Conservation (phyloP, 2,888 invertebrate genomes). For the Drosophila rubida region DNA sequence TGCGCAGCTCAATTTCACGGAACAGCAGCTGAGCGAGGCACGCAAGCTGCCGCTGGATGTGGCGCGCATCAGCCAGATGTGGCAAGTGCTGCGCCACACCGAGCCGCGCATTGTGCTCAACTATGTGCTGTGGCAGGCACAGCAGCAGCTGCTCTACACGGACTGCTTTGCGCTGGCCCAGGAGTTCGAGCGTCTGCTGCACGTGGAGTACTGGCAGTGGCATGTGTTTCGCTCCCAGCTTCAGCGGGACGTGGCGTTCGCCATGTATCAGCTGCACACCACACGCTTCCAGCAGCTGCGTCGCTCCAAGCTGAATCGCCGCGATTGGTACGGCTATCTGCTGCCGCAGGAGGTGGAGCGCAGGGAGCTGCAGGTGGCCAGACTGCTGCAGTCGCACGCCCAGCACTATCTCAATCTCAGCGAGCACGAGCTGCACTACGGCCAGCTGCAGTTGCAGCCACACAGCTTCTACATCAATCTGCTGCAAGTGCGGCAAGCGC, state of each 20-base stretch:
- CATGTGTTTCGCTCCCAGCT: conserved; percentile 62
- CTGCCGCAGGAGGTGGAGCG: conserved; percentile 64
- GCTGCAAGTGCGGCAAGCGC: conserved; percentile 61
- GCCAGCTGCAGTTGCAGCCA: conserved; percentile 23
- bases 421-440: conserved; percentile 52
- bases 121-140: conserved; percentile 81
- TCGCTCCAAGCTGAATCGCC: conserved; percentile 54
- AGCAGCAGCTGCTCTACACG: conserved; percentile 54
- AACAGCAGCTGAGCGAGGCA: conserved; percentile 58
- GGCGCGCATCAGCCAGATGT: conserved; percentile 55
- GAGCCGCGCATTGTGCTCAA: conserved; percentile 79
- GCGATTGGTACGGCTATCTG: conserved; percentile 76
- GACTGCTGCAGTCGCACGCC: conserved; percentile 72
- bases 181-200: conserved; percentile 79
- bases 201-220: conserved; percentile 83
- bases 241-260: conserved; percentile 77
- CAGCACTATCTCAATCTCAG: conserved; percentile 66
- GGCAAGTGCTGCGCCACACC: conserved; percentile 62
- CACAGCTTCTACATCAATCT: conserved; percentile 69
- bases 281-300: conserved; percentile 81
- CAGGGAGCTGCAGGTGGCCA: conserved; percentile 78
- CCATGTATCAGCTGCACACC: conserved; percentile 78
- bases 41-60: conserved; percentile 72
- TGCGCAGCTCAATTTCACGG: conserved; percentile 64
- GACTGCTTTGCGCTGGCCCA: conserved; percentile 72